phyloP scores from a whole-genome alignment of 2,113 vertebrate genomes.

The Nesospiza acunhae region DNA sequence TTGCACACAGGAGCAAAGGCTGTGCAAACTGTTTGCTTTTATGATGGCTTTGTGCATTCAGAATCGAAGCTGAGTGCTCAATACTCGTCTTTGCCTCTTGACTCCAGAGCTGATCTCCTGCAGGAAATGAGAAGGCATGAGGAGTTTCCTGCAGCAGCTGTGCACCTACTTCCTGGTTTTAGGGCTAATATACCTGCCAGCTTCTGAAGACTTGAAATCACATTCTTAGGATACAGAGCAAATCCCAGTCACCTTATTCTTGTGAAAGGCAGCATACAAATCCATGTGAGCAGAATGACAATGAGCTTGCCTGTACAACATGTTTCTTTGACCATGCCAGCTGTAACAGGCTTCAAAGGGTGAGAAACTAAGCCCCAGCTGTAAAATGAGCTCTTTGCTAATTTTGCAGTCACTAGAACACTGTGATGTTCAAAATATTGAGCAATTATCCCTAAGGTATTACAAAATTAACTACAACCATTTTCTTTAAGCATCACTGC shows the following conservation, averaged over 20 bases:
- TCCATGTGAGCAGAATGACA: not conserved
- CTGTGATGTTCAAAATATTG: not conserved
- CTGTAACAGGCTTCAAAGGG: not conserved
- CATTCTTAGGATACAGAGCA: not conserved
- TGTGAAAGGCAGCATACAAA: not conserved
- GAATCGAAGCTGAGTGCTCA: accelerated
- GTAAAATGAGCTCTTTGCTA: not conserved
- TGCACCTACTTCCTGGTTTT: not conserved
- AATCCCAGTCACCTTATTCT: not conserved
- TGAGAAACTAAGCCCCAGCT: not conserved
- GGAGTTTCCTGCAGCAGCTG: not conserved
- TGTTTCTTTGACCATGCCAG: not conserved
- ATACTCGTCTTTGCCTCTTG: not conserved
- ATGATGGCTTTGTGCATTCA: not conserved
- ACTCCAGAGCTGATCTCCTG: not conserved
- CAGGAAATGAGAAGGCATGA: not conserved
- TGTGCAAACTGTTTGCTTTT: not conserved
- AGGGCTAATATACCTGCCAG: not conserved
- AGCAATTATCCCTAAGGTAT: not conserved
- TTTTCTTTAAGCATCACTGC: not conserved
- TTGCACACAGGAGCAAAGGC: not conserved
- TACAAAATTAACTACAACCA: not conserved
- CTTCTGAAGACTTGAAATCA: not conserved
- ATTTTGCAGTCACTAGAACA: not conserved
- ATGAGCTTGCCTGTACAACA: not conserved